phyloP scores from a whole-genome alignment of 2,888 invertebrate species.

The Melinaea menophilus region DNA sequence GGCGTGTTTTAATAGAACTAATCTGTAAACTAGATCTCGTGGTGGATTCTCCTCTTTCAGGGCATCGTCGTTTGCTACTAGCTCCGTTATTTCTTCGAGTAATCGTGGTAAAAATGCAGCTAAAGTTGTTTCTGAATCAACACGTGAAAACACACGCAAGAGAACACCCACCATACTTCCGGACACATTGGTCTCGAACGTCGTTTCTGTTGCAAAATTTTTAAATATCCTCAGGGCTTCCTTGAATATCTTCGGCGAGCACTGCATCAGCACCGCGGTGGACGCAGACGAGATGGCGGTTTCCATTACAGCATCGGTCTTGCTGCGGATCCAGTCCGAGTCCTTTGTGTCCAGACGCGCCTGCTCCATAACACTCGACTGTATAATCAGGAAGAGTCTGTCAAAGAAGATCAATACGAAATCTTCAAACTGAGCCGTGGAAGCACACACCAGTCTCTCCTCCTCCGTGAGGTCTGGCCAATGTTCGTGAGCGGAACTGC shows the following conservation, averaged over 20 bases:
- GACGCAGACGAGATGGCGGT: conserved; percentile 83
- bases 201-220: conserved; percentile 83
- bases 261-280: conserved; percentile 83
- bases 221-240: conserved; percentile 86
- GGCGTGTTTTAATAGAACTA: conserved; percentile 84
- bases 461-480: conserved; percentile 85
- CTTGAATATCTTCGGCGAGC: conserved; percentile 80
- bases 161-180: conserved; percentile 88
- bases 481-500: conserved; percentile 84
- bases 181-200: conserved; percentile 90
- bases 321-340: conserved; percentile 79
- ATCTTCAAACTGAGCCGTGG: conserved; percentile 92
- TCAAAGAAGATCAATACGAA: conserved; percentile 92
- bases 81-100: conserved; percentile 79
- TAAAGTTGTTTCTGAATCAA: conserved; percentile 83
- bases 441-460: conserved; percentile 85
- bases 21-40: conserved; percentile 86
- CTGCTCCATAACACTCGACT: conserved; percentile 83
- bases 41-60: conserved; percentile 86
- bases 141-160: conserved; percentile 80
- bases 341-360: conserved; percentile 81
- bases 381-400: conserved; percentile 83
- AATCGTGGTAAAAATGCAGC: conserved; percentile 85
- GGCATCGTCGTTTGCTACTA: conserved; percentile 82
- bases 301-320: conserved; percentile 85